phyloP scores from a whole-genome alignment of 2,888 invertebrate species.

The Buathra laborator region DNA sequence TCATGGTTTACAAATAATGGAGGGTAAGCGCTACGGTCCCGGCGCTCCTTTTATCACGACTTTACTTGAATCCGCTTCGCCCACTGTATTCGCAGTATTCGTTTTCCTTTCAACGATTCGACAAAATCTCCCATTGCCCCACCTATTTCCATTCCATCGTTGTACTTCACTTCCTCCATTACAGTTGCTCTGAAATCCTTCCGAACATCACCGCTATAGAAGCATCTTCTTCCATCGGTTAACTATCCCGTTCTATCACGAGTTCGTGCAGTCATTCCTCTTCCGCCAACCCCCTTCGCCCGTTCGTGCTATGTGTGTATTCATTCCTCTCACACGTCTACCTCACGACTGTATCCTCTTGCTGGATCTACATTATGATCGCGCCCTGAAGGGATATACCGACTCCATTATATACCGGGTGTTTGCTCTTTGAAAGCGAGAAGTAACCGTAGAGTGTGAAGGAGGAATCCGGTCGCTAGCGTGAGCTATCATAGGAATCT shows the following conservation, averaged over 20 bases:
- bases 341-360: constrained; percentile 23
- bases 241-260: neutral
- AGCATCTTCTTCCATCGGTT: constrained; percentile 31
- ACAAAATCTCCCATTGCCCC: constrained; percentile 4
- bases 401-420: constrained; percentile 57
- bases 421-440: constrained; percentile 46
- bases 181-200: constrained; percentile 26
- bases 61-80: constrained; percentile 45
- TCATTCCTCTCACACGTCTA: neutral
- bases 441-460: neutral
- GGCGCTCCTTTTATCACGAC: constrained; percentile 19
- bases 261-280: constrained; percentile 22
- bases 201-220: constrained; percentile 5
- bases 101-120: constrained; percentile 21
- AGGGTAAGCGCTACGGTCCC: constrained; percentile 69
- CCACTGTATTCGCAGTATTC: constrained; percentile 36
- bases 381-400: constrained; percentile 45
- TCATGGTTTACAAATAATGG: constrained; percentile 76
- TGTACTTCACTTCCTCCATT: constrained; percentile 32
- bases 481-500: constrained; percentile 6
- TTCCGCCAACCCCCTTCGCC: neutral
- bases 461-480: constrained; percentile 1
- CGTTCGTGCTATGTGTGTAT: neutral
- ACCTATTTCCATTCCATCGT: neutral
- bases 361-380: constrained; percentile 10